phyloP scores from a whole-genome alignment of 1,140 invertebrate species.

The Pogonus chalceus region DNA sequence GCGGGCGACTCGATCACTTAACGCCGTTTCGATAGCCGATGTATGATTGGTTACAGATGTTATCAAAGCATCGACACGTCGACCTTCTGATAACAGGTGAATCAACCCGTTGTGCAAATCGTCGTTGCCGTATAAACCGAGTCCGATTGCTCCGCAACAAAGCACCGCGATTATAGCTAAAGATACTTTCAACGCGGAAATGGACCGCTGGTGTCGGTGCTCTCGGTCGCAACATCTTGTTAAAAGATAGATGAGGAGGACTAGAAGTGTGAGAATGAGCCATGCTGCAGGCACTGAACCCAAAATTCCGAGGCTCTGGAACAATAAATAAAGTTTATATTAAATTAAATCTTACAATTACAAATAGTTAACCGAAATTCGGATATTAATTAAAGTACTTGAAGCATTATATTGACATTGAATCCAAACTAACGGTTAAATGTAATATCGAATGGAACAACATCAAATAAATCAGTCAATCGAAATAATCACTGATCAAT shows the following conservation, averaged over 20 bases:
- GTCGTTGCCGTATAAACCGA: conserved; percentile 86
- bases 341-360: too few relatives aligned
- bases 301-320: conserved; percentile 81
- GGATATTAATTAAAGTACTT: background rate
- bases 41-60: conserved; percentile 58
- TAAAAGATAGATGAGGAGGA: conserved; percentile 81
- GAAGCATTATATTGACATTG: background rate
- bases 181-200: conserved; percentile 73
- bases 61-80: conserved; percentile 66
- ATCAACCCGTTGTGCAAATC: conserved; percentile 83
- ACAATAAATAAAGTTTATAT: too few relatives aligned
- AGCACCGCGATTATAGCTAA: conserved; percentile 75
- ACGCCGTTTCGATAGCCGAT: conserved; percentile 36
- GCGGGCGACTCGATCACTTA: conserved; percentile 54
- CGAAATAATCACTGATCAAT: too few relatives aligned
- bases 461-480: too few relatives aligned
- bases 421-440: too few relatives aligned
- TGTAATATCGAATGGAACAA: too few relatives aligned
- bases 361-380: background rate
- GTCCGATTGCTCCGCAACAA: conserved; percentile 64
- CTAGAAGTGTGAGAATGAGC: conserved; percentile 78
- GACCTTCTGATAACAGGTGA: conserved; percentile 64
- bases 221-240: conserved; percentile 89
- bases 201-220: conserved; percentile 71
- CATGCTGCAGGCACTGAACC: conserved; percentile 82